These are phyloP conservation scores for Equus quagga DNA, from an alignment of 2,113 vertebrate genomes.

Conservation along the genomic window DNA sequence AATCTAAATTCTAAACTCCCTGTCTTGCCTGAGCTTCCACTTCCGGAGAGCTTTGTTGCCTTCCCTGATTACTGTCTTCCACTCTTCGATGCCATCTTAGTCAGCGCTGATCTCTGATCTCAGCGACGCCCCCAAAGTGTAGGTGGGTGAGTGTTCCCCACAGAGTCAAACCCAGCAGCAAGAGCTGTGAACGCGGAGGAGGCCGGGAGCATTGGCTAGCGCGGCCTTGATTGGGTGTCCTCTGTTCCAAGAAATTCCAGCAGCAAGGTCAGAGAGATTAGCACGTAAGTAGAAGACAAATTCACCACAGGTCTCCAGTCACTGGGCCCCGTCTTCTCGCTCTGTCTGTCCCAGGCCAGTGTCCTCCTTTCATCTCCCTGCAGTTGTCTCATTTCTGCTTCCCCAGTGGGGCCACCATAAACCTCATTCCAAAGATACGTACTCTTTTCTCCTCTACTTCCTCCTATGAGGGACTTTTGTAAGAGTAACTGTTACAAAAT, in stretches of 20 bases:
- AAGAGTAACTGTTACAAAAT: not conserved
- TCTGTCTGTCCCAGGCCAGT: fast-evolving
- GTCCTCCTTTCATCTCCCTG: not conserved
- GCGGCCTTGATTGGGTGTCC: not conserved
- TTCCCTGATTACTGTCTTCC: not conserved
- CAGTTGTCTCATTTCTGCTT: not conserved
- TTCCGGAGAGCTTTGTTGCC: not conserved
- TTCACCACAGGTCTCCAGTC: not conserved
- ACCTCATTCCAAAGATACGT: not conserved
- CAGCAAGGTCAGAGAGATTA: not conserved
- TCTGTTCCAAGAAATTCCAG: not conserved
- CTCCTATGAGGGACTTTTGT: not conserved
- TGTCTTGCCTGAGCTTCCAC: not conserved
- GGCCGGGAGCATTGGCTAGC: not conserved
- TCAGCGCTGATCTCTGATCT: not conserved
- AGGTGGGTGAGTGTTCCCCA: not conserved
- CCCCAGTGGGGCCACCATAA: not conserved
- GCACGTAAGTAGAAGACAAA: not conserved
- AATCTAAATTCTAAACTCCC: not conserved
- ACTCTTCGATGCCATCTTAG: fast-evolving
- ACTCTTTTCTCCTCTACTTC: not conserved
- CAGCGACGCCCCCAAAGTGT: not conserved
- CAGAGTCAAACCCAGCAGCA: not conserved
- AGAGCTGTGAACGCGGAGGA: not conserved
- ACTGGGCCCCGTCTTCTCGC: not conserved